Percentiles rank a stretch among this genome's conserved stretches.
phyloP scores from a whole-genome alignment of 2,888 invertebrate genomes.

The Polia nebulosa region DNA sequence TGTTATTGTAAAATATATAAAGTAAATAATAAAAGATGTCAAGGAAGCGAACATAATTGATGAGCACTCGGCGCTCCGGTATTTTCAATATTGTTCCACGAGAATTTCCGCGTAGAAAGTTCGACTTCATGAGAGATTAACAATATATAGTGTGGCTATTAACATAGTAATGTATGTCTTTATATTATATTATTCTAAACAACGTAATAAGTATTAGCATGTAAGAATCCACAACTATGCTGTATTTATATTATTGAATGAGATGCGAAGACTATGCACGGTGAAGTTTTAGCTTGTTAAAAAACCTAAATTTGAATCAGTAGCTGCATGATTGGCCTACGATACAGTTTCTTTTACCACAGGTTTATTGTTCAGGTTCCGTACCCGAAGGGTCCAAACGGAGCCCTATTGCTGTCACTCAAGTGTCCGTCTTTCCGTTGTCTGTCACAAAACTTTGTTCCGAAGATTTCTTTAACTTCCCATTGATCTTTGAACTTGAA shows the following conservation, averaged over 20 bases:
- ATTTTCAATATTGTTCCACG: conserved; percentile 64
- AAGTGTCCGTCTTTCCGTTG: no score
- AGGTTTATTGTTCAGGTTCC: background rate
- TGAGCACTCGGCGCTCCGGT: conserved; percentile 51
- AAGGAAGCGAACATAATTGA: conserved; percentile 66
- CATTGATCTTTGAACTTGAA: no score
- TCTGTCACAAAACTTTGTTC: no score
- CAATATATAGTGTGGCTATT: conserved; percentile 47
- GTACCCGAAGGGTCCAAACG: no score
- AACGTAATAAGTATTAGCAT: conserved; percentile 30
- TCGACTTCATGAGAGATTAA: conserved; percentile 60
- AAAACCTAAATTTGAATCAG: conserved; percentile 3
- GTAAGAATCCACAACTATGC: conserved; percentile 21
- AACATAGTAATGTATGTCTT: conserved; percentile 38
- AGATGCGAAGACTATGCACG: conserved; percentile 8
- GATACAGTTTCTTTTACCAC: background rate
- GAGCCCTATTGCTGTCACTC: no score
- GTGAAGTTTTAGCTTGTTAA: conserved; percentile 25
- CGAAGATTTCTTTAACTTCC: no score
- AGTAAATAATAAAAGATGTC: conserved; percentile 64
- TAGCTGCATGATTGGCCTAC: background rate
- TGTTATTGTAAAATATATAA: conserved; percentile 61
- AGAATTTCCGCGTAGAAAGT: conserved; percentile 72
- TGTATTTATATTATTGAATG: conserved; percentile 21
- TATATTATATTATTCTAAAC: conserved; percentile 39